A percentile compares a stretch with the other conserved stretches of the same genome.
phyloP scores from a whole-genome alignment of 35 echinoderm and acorn worm genomes.

The Nesometra sesokonis region DNA sequence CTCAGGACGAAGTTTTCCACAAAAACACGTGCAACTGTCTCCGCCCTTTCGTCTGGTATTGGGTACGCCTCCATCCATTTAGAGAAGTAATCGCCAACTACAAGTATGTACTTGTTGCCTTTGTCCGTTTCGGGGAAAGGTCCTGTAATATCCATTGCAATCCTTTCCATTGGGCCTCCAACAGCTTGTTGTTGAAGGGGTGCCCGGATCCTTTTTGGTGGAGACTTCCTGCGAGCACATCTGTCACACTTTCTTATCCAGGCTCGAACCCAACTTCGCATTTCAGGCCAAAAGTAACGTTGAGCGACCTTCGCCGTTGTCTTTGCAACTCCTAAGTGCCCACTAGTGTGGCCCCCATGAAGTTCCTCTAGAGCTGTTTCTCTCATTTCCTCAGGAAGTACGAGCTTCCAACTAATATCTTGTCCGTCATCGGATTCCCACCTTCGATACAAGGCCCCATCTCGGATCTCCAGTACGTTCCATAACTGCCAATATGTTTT shows the following conservation, averaged over 20 bases:
- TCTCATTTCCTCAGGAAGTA: not conserved
- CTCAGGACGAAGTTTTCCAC: slow-evolving; percentile 41
- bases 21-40: no score
- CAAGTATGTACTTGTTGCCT: slow-evolving; percentile 31
- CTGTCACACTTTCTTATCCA: not conserved
- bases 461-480: no score
- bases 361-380: not conserved
- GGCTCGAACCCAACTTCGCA: not conserved
- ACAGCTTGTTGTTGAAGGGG: not conserved
- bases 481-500: no score
- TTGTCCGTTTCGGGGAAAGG: no score
- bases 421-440: no score
- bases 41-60: slow-evolving; percentile 31
- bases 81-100: slow-evolving; percentile 29
- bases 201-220: not conserved
- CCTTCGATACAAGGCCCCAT: no score
- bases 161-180: slow-evolving; percentile 18
- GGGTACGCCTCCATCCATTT: no score
- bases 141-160: no score
- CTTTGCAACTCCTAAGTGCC: not conserved
- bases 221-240: slow-evolving; percentile 29
- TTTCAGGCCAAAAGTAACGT: not conserved
- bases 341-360: not conserved
- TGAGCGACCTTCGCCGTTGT: not conserved
- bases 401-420: no score